Evolutionary conservation across 2,888 invertebrate species (phyloP).

Genomic region (Latheticus oryzae): DNA sequence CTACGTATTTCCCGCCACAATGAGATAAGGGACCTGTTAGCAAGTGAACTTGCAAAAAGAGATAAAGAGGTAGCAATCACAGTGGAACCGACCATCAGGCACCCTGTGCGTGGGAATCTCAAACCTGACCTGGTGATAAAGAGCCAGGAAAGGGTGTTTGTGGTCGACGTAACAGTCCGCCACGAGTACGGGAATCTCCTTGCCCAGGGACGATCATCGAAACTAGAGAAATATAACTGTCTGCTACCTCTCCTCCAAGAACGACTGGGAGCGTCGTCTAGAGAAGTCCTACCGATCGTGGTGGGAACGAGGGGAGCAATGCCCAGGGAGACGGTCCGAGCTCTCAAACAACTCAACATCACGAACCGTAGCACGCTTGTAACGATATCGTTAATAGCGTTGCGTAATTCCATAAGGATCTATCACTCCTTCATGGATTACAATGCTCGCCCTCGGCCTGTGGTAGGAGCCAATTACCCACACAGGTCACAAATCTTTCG

Average conservation of each 20-base stretch:
- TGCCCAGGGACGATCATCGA: slow-evolving; percentile 46
- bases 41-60: slow-evolving; percentile 29
- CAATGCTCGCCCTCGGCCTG: slow-evolving; percentile 45
- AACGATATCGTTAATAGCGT: slow-evolving; percentile 53
- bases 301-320: slow-evolving; percentile 57
- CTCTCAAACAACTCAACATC: slow-evolving; percentile 48
- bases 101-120: slow-evolving; percentile 44
- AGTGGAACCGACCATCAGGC: slow-evolving; percentile 40
- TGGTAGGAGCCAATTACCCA: slow-evolving; percentile 5
- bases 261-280: slow-evolving; percentile 21
- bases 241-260: slow-evolving; percentile 46
- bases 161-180: slow-evolving; percentile 54
- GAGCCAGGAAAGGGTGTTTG: slow-evolving; percentile 47
- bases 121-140: slow-evolving; percentile 54
- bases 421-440: slow-evolving; percentile 55
- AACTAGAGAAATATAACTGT: slow-evolving; percentile 49
- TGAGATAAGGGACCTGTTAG: slow-evolving; percentile 46
- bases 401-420: slow-evolving; percentile 52
- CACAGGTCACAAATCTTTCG: slow-evolving; percentile 4
- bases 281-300: slow-evolving; percentile 54
- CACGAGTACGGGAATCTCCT: slow-evolving; percentile 46
- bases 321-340: slow-evolving; percentile 50
- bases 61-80: slow-evolving; percentile 40
- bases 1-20: slow-evolving; percentile 48
- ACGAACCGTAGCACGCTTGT: slow-evolving; percentile 36